Percentiles rank a stretch among this genome's conserved stretches.
Conservation (phyloP, 1,140 invertebrate species). For the Cyclina sinensis region DNA sequence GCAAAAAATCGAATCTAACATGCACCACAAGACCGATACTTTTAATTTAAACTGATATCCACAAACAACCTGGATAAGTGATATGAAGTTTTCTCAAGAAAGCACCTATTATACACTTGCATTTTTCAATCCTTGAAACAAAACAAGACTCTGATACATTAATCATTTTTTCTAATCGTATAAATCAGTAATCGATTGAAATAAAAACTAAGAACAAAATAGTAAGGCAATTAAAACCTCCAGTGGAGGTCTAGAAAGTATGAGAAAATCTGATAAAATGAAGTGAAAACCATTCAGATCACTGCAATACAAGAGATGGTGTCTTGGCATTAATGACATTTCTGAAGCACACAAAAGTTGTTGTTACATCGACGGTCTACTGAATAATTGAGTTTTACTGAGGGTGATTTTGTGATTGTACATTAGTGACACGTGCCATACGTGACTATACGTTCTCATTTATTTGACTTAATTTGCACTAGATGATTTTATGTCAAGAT, state of each 20-base stretch:
- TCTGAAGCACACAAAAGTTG: not conserved
- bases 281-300: not conserved
- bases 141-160: slow-evolving; percentile 12
- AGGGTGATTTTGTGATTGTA: not conserved
- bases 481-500: not conserved
- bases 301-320: not conserved
- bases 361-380: not conserved
- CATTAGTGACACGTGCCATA: not conserved
- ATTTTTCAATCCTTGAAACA: too few species aligned
- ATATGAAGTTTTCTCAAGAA: too few species aligned
- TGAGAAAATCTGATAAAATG: not conserved
- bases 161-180: not conserved
- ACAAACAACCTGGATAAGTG: too few species aligned
- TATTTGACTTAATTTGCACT: not conserved
- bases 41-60: too few species aligned
- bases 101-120: too few species aligned
- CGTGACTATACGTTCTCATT: not conserved
- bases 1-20: too few species aligned
- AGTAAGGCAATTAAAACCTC: slow-evolving; percentile 20
- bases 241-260: not conserved
- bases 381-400: not conserved
- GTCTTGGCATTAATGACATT: not conserved
- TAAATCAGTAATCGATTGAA: slow-evolving; percentile 33
- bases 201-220: slow-evolving; percentile 9
- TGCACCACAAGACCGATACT: too few species aligned